Conservation (phyloP, 2,113 vertebrate genomes). For the Barbus barbus region DNA sequence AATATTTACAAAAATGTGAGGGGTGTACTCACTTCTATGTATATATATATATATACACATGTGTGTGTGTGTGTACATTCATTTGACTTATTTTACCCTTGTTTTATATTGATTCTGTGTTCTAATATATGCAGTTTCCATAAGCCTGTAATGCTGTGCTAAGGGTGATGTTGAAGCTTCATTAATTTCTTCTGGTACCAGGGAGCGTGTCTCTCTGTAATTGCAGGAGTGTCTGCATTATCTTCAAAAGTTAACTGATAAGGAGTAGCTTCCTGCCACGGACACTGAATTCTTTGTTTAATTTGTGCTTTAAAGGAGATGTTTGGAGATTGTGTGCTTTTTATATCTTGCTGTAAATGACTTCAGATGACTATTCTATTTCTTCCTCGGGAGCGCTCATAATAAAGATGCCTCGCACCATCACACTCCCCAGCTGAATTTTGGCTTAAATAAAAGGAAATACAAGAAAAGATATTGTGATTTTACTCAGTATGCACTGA, state of each 20-base stretch:
- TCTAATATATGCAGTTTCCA: conserved; percentile 14
- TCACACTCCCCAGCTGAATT: neutral
- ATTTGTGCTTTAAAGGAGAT: conserved; percentile 27
- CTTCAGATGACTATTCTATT: conserved; percentile 17
- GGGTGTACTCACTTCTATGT: too few relatives aligned
- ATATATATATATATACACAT: too few relatives aligned
- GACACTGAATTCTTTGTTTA: conserved; percentile 36
- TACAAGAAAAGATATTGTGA: neutral
- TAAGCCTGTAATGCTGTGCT: neutral
- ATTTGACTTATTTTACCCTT: too few relatives aligned
- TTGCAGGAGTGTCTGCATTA: conserved; percentile 24
- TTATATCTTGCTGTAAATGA: conserved; percentile 34
- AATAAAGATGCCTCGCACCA: neutral
- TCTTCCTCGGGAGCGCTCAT: conserved; percentile 6
- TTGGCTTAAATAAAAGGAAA: neutral
- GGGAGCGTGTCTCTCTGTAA: conserved; percentile 10
- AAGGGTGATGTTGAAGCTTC: conserved; percentile 18
- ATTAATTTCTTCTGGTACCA: conserved; percentile 31
- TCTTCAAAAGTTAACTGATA: conserved; percentile 36
- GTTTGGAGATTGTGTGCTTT: conserved; percentile 30
- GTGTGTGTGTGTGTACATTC: too few relatives aligned
- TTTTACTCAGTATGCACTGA: neutral
- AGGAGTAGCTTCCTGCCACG: conserved; percentile 34
- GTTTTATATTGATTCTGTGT: neutral
- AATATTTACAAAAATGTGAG: too few relatives aligned